phyloP scores from a whole-genome alignment of 2,113 vertebrate genomes.

The Turdus rufiventris region DNA sequence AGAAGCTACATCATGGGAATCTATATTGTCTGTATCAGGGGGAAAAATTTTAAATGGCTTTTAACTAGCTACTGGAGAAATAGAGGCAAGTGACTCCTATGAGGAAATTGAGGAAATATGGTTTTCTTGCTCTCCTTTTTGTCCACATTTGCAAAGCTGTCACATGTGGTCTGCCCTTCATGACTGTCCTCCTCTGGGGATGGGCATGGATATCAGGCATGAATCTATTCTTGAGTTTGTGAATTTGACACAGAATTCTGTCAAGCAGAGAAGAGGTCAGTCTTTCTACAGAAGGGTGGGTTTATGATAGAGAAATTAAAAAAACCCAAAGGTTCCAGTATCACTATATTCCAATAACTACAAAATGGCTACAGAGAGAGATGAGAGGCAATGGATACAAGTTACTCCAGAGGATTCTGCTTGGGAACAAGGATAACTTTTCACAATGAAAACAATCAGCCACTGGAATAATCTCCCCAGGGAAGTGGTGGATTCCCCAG shows the following conservation, averaged over 20 bases:
- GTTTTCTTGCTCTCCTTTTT: accelerated
- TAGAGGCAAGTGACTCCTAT: not conserved
- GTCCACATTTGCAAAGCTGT: not conserved
- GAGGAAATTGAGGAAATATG: not conserved
- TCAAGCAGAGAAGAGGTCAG: not conserved
- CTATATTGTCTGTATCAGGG: not conserved
- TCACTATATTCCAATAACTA: not conserved
- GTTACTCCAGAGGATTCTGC: not conserved
- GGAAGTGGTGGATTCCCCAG: not conserved
- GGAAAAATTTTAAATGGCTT: not conserved
- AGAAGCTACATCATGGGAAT: not conserved
- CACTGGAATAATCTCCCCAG: not conserved
- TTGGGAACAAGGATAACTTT: not conserved
- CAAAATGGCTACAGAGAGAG: not conserved
- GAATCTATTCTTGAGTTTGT: not conserved
- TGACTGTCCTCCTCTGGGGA: not conserved
- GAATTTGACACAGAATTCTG: not conserved
- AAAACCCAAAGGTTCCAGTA: not conserved
- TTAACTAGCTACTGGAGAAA: not conserved
- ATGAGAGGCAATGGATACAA: accelerated
- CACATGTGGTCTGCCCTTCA: not conserved
- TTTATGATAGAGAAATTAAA: not conserved
- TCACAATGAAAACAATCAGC: not conserved
- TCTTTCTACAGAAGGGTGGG: not conserved
- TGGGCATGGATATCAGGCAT: accelerated